These are phyloP conservation scores for Laticauda laticaudata DNA, from an alignment of 2,113 vertebrate genomes.

Conservation along the genomic window DNA sequence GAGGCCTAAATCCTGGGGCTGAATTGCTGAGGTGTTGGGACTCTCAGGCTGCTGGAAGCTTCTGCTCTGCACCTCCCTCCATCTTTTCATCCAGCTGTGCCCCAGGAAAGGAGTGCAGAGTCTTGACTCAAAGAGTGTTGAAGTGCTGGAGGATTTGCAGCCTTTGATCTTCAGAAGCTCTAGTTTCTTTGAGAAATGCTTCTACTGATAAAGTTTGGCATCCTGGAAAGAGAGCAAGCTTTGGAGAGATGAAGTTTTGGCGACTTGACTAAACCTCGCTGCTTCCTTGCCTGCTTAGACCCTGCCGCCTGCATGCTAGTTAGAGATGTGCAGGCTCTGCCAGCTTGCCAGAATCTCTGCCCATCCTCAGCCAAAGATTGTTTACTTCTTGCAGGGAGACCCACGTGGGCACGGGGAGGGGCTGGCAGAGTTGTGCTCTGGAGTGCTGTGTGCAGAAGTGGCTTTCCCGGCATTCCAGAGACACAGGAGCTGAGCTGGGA, in stretches of 20 bases:
- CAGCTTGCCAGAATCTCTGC: background rate
- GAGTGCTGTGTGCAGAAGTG: background rate
- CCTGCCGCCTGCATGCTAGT: background rate
- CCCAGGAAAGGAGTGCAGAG: background rate
- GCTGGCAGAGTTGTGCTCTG: background rate
- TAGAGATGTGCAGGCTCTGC: slow-evolving; percentile 1
- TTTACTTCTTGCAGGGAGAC: slow-evolving; percentile 39
- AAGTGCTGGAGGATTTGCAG: background rate
- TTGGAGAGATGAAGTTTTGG: background rate
- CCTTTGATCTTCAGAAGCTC: background rate
- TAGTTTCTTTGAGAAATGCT: background rate
- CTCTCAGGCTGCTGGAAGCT: background rate
- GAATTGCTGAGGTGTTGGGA: background rate
- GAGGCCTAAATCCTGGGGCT: background rate
- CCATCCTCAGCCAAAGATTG: slow-evolving; percentile 5
- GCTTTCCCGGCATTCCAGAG: background rate
- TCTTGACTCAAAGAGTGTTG: background rate
- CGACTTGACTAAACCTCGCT: too few relatives aligned
- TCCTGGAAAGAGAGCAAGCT: background rate
- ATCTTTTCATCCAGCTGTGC: background rate
- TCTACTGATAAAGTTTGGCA: fast-evolving
- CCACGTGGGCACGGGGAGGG: slow-evolving; percentile 1
- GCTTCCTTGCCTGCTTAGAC: background rate
- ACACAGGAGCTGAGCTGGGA: background rate
- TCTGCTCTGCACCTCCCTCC: background rate